phyloP scores from a whole-genome alignment of 2,113 vertebrate genomes.

The Ardeotis arabs region DNA sequence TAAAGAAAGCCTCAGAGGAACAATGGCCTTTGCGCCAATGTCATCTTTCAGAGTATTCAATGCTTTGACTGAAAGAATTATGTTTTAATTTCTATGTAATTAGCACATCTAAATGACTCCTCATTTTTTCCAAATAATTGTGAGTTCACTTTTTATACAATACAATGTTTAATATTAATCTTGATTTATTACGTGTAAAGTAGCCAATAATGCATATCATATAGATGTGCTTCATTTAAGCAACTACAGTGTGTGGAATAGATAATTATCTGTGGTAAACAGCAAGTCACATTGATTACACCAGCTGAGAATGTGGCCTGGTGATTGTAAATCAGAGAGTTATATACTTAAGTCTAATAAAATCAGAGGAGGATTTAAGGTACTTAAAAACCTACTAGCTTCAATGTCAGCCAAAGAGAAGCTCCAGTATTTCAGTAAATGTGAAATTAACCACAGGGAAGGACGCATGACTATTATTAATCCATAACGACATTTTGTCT shows the following conservation, averaged over 20 bases:
- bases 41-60: neutral
- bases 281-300: conserved; percentile 9
- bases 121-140: neutral
- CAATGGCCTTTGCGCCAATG: neutral
- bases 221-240: conserved; percentile 8
- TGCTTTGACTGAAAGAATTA: neutral
- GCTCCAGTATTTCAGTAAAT: neutral
- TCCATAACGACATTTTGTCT: neutral
- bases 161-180: conserved; percentile 5
- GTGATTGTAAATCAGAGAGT: neutral
- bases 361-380: neutral
- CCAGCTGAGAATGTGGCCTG: neutral
- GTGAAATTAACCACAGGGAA: neutral
- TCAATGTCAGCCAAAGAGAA: neutral
- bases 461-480: neutral
- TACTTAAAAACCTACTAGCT: neutral
- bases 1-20: neutral
- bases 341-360: neutral
- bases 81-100: neutral
- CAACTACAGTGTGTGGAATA: neutral
- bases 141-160: neutral
- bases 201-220: neutral
- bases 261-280: conserved; percentile 9
- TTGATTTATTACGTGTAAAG: neutral
- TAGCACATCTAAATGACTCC: neutral